These are phyloP conservation scores for Aleiodes leptofemur DNA, from an alignment of 2,888 invertebrate species.

Conservation along the genomic window DNA sequence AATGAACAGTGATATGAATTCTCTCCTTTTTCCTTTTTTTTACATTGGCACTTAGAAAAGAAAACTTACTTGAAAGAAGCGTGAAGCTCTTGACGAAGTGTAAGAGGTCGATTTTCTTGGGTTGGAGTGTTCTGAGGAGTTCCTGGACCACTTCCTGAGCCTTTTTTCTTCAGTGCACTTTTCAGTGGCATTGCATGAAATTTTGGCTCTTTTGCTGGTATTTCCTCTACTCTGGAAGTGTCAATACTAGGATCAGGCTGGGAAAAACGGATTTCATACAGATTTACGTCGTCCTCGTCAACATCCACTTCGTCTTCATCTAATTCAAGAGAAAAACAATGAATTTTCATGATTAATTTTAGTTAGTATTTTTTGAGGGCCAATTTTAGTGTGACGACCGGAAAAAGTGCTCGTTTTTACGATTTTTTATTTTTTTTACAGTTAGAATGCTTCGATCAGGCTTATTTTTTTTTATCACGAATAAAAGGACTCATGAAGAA, in stretches of 20 bases:
- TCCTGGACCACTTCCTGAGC: constrained; percentile 80
- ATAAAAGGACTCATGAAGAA: no score
- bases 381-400: no score
- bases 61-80: constrained; percentile 87
- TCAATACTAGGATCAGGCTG: constrained; percentile 84
- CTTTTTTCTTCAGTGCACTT: constrained; percentile 92
- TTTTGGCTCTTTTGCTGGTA: constrained; percentile 94
- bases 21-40: not conserved
- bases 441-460: no score
- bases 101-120: constrained; percentile 82
- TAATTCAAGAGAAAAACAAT: constrained; percentile 26
- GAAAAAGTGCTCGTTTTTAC: no score
- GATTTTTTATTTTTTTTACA: no score
- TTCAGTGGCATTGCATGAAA: constrained; percentile 94
- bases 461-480: no score
- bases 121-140: constrained; percentile 83
- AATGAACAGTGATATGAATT: constrained; percentile 27
- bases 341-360: not conserved
- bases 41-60: not conserved
- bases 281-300: constrained; percentile 78
- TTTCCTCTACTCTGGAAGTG: constrained; percentile 91
- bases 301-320: constrained; percentile 83
- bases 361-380: no score
- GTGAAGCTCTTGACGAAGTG: constrained; percentile 85
- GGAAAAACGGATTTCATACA: constrained; percentile 78